Evolutionary conservation across 2,797 vertebrate genomes (phyloP).

Genomic region (Synaphobranchus kaupii): DNA sequence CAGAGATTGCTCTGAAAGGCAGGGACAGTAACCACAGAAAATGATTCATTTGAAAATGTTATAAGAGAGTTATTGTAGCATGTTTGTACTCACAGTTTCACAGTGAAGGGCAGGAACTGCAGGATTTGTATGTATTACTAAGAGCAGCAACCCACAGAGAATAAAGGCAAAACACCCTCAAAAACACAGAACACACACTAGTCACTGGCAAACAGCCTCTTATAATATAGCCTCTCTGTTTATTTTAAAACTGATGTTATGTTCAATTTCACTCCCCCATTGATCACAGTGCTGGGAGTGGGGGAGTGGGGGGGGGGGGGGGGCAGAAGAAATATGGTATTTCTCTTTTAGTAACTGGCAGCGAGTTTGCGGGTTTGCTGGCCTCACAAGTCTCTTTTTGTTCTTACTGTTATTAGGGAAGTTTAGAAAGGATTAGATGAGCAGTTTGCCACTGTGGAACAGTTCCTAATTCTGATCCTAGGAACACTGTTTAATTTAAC

Average conservation of each 20-base stretch:
- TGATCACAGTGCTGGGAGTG: background rate
- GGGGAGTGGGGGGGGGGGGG: background rate
- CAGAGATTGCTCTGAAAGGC: background rate
- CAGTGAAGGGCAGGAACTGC: background rate
- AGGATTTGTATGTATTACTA: background rate
- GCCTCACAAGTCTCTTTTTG: background rate
- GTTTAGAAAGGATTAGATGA: background rate
- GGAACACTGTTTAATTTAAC: background rate
- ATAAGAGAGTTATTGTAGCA: background rate
- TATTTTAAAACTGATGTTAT: background rate
- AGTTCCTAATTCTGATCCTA: background rate
- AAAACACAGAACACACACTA: background rate
- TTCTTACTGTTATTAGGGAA: background rate
- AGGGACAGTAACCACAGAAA: background rate
- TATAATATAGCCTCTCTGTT: background rate
- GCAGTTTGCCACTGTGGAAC: background rate
- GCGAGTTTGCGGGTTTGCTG: background rate
- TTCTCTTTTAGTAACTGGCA: background rate
- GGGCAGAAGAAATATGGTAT: background rate
- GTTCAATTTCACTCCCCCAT: background rate
- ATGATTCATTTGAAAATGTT: background rate
- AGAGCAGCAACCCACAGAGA: background rate
- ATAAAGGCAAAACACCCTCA: background rate
- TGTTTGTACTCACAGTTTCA: background rate
- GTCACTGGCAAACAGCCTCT: background rate